Evolutionary conservation across 1,140 invertebrate genomes (phyloP).

Genomic region (Aradophagus sp.): DNA sequence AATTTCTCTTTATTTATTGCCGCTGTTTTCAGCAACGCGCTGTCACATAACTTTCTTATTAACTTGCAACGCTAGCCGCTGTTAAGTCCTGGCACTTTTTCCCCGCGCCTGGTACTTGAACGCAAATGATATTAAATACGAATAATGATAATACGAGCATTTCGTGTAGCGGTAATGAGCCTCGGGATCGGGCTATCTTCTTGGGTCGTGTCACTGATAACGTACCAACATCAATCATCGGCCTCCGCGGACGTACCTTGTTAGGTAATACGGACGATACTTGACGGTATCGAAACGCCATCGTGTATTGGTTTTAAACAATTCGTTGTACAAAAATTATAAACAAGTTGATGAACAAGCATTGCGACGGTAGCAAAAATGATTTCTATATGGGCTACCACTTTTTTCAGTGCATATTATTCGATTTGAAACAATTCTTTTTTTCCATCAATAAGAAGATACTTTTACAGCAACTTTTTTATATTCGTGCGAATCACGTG

Average conservation of each 20-base stretch:
- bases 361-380: too few relatives aligned
- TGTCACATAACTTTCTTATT: conserved; percentile 53
- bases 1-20: conserved; percentile 53
- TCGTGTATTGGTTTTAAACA: too few relatives aligned
- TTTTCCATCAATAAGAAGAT: too few relatives aligned
- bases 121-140: conserved; percentile 70
- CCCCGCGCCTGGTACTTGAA: conserved; percentile 16
- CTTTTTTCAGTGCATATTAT: too few relatives aligned
- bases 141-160: conserved; percentile 75
- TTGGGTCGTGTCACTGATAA: conserved; percentile 72
- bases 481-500: too few relatives aligned
- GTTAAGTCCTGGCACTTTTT: conserved; percentile 14
- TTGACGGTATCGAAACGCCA: too few relatives aligned
- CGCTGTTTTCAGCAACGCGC: conserved; percentile 46
- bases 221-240: conserved; percentile 72
- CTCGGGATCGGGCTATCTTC: conserved; percentile 64
- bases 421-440: too few relatives aligned
- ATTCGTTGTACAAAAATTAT: too few relatives aligned
- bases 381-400: too few relatives aligned
- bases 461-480: too few relatives aligned
- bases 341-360: too few relatives aligned
- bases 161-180: conserved; percentile 73
- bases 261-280: conserved; percentile 71
- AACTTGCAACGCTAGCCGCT: conserved; percentile 37
- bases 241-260: conserved; percentile 53